phyloP scores from a whole-genome alignment of 2,888 invertebrate genomes.

The Philereme transversata region DNA sequence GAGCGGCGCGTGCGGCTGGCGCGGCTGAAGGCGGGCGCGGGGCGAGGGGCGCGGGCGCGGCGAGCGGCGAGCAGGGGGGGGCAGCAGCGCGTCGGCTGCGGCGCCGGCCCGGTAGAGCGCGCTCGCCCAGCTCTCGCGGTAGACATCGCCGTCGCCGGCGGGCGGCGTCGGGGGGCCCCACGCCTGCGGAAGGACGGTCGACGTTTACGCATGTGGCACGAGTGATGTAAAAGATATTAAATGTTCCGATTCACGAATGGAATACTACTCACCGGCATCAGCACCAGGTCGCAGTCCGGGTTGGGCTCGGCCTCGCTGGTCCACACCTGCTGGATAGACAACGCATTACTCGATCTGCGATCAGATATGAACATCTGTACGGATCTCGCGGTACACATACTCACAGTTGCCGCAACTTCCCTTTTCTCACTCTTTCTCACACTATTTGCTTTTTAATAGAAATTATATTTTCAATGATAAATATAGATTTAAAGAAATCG shows the following conservation, averaged over 20 bases:
- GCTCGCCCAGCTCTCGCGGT: constrained; percentile 92
- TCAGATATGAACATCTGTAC: no score
- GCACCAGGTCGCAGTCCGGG: constrained; percentile 82
- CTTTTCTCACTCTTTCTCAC: no score
- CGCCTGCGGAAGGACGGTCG: not conserved
- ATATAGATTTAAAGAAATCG: no score
- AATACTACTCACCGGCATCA: constrained; percentile 87
- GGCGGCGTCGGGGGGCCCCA: constrained; percentile 95
- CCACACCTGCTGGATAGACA: constrained; percentile 87
- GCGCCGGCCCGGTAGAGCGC: constrained; percentile 91
- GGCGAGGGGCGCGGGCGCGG: constrained; percentile 88
- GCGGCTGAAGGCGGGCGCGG: constrained; percentile 88
- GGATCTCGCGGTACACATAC: no score
- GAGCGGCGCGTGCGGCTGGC: constrained; percentile 91
- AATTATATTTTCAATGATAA: no score
- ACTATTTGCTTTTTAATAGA: no score
- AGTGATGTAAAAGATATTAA: not conserved
- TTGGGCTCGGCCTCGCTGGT: constrained; percentile 87
- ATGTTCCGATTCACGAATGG: no score
- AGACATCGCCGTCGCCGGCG: constrained; percentile 95
- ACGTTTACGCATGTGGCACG: not conserved
- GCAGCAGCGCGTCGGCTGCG: constrained; percentile 87
- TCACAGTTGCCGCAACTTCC: no score
- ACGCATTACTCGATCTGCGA: not conserved
- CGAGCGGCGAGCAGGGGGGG: constrained; percentile 87